Base-by-base conservation (phyloP, 2,113 vertebrate species). In the Percopsis transmontana region DNA sequence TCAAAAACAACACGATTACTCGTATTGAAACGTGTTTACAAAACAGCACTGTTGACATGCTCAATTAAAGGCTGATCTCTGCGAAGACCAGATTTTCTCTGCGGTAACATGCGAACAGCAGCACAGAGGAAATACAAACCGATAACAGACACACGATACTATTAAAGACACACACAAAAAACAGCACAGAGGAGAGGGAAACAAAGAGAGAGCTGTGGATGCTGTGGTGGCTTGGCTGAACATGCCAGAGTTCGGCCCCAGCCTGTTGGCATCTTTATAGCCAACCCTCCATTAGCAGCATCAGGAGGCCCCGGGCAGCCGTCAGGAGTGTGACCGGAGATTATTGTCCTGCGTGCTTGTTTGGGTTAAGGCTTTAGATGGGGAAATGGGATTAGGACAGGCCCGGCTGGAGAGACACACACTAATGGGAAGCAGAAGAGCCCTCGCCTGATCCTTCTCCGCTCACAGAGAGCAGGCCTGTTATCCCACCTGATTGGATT, bases 281-380 rank as follows among this genome's bases (percentile, higher is more conserved):
- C 84, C 72, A 66, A 76, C 71, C 75, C 52, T 85, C 78, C 78
- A 87, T 88, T 86, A 84, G 83, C 77, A 66, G 85, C 80, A 81
- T 85, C 74, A 74, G 82, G 74, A 83, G 81, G 81, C 85, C 80
- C 58, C 57, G 72, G 89, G 80, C 79, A 1, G 75, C 74, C 74
- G 73, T 79, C 85, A 83, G 79, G 88, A 89, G 85, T 90, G 89
- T 89, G 86, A 90, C 87, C 84, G 47, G 80, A 90, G 88, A 91
- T 91, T 90, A 90, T 88, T 88, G 89, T 89, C 88, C 86, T 83
- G 86, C 74, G 82, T 83, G 86, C 85, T 89, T 91, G 88, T 91
- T 91, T 91, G 87, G 87, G 89, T 90, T 91, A 86, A 87, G 85
- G 90, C 88, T 91, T 91, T 89, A 89, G 87, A 88, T 89, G 89